Percentiles rank a stretch among this genome's conserved stretches.
These are phyloP conservation scores for Halisarca cf. caerulea DNA, from an alignment of 37 sponge, comb jelly and placozoan genomes.

Conservation along the genomic window DNA sequence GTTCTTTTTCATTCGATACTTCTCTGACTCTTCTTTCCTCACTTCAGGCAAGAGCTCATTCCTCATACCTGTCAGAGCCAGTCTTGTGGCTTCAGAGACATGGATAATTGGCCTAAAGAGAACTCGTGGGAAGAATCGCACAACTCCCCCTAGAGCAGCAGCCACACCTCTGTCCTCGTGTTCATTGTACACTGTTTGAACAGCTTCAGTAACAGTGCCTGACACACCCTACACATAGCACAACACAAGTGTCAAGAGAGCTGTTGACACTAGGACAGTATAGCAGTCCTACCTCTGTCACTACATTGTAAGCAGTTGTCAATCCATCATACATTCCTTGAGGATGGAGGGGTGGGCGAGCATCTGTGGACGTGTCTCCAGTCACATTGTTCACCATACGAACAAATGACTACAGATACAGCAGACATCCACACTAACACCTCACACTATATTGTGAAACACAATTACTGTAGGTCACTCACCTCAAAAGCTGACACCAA, in stretches of 20 bases:
- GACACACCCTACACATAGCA: slow-evolving; percentile 66
- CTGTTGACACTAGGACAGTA: slow-evolving; percentile 10
- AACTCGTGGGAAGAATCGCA: slow-evolving; percentile 74
- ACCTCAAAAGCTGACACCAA: slow-evolving; percentile 82
- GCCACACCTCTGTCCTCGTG: slow-evolving; percentile 76
- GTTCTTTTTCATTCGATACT: slow-evolving; percentile 33
- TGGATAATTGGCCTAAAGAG: slow-evolving; percentile 82
- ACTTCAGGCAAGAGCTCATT: slow-evolving; percentile 93
- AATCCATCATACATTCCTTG: slow-evolving; percentile 88
- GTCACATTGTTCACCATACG: slow-evolving; percentile 9
- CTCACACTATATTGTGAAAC: neutral
- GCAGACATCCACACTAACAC: neutral
- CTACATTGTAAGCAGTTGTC: slow-evolving; percentile 82
- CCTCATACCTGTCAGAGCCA: slow-evolving; percentile 83
- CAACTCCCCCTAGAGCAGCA: slow-evolving; percentile 84
- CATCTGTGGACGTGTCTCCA: neutral
- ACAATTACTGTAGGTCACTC: neutral
- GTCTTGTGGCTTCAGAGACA: slow-evolving; percentile 80
- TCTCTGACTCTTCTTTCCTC: slow-evolving; percentile 71
- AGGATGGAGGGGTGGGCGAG: slow-evolving; percentile 38
- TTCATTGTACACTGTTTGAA: slow-evolving; percentile 54
- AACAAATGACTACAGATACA: neutral
- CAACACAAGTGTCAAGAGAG: neutral
- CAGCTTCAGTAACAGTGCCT: slow-evolving; percentile 68
- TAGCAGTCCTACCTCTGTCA: slow-evolving; percentile 55